Conservation (phyloP, 2,888 invertebrate genomes). For the Epistrophella euchroma region DNA sequence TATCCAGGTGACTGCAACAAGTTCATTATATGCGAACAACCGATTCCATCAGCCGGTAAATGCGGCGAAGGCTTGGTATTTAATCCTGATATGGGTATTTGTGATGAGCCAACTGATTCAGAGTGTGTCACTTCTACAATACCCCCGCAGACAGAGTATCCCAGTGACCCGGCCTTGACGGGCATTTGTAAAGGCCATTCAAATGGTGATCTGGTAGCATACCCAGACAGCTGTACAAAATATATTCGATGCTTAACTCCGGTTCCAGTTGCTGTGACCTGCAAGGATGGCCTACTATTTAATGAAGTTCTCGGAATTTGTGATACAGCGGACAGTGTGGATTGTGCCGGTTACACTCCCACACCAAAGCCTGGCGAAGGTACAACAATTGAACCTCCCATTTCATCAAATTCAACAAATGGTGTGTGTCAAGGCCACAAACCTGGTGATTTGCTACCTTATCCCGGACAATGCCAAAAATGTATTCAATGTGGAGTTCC, state of each 20-base stretch:
- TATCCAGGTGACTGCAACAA: slow-evolving; percentile 77
- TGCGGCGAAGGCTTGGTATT: slow-evolving; percentile 77
- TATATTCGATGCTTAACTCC: slow-evolving; percentile 75
- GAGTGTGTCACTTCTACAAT: slow-evolving; percentile 67
- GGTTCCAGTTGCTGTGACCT: slow-evolving; percentile 70
- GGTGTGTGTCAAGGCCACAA: slow-evolving; percentile 70
- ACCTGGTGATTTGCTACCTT: slow-evolving; percentile 63
- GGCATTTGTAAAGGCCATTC: slow-evolving; percentile 71
- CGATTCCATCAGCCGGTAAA: slow-evolving; percentile 60
- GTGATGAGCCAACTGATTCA: slow-evolving; percentile 78
- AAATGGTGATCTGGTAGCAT: slow-evolving; percentile 64
- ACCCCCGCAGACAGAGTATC: slow-evolving; percentile 39
- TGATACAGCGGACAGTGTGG: slow-evolving; percentile 78
- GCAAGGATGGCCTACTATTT: slow-evolving; percentile 78
- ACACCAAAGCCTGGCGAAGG: slow-evolving; percentile 15
- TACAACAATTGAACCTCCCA: background rate
- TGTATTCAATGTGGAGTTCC: slow-evolving; percentile 76
- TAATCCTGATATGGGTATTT: slow-evolving; percentile 77
- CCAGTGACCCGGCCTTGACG: slow-evolving; percentile 68
- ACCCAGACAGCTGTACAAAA: slow-evolving; percentile 69
- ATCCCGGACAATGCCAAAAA: slow-evolving; percentile 70
- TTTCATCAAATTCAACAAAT: slow-evolving; percentile 58
- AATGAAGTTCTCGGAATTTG: slow-evolving; percentile 78
- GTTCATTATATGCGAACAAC: slow-evolving; percentile 75
- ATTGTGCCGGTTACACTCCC: slow-evolving; percentile 69